Evolutionary conservation across 2,113 vertebrate genomes (phyloP).

Genomic region (Macquaria australasica): DNA sequence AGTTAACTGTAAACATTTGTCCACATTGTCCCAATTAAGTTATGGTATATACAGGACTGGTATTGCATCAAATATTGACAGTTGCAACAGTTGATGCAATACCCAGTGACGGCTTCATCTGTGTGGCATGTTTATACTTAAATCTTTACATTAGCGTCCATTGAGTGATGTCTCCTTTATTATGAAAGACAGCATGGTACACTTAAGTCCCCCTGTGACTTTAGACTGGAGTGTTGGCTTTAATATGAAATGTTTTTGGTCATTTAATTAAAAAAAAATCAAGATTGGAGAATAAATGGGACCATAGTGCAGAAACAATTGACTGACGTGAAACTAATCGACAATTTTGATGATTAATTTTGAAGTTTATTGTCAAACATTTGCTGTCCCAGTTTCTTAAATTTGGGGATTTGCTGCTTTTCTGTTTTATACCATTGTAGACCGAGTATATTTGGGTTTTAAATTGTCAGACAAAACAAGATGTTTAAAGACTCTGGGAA

Average conservation of each 20-base stretch:
- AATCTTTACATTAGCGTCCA: background rate
- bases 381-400: background rate
- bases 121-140: background rate
- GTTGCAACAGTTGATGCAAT: background rate
- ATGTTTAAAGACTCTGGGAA: background rate
- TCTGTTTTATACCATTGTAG: background rate
- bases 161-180: background rate
- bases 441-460: background rate
- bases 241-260: background rate
- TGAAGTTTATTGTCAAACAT: background rate
- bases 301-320: background rate
- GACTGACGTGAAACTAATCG: background rate
- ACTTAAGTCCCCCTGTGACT: background rate
- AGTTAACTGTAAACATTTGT: constrained; percentile 33
- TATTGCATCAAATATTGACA: background rate
- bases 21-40: constrained; percentile 28
- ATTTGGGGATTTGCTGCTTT: background rate
- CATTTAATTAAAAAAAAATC: no score
- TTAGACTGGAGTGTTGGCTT: background rate
- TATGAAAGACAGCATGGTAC: background rate
- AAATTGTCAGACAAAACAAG: background rate
- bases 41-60: background rate
- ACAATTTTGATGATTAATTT: background rate
- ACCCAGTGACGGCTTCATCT: background rate
- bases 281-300: background rate